Evolutionary conservation across 2,888 invertebrate genomes (phyloP).

Genomic region (Calliscelio sp.): DNA sequence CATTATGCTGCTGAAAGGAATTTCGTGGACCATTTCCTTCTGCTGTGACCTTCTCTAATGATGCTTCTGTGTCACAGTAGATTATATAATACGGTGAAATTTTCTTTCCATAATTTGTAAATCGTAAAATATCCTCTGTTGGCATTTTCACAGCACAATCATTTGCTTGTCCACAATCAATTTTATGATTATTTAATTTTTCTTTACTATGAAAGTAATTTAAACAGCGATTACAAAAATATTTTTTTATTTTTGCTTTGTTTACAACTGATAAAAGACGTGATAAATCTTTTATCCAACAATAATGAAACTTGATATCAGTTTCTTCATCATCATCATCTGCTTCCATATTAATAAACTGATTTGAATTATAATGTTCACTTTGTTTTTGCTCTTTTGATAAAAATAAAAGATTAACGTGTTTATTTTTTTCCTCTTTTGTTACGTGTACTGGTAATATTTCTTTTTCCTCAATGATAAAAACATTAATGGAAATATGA

Average conservation of each 20-base stretch:
- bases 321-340: not conserved
- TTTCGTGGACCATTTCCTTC: not conserved
- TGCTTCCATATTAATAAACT: not conserved
- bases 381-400: not conserved
- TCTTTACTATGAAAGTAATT: not conserved
- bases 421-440: slow-evolving; percentile 1
- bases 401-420: slow-evolving; percentile 38
- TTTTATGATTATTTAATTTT: not conserved
- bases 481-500: slow-evolving; percentile 46
- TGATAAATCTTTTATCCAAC: slow-evolving; percentile 14
- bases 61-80: not conserved
- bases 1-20: not conserved
- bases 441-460: slow-evolving; percentile 31
- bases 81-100: not conserved
- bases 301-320: not conserved
- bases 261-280: not conserved
- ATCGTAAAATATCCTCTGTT: too few relatives aligned
- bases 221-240: not conserved
- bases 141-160: too few relatives aligned
- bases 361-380: not conserved
- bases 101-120: slow-evolving; percentile 3
- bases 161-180: not conserved
- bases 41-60: not conserved
- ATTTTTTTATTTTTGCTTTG: not conserved
- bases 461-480: slow-evolving; percentile 5